Conservation (phyloP, 2,113 vertebrate species). For the Scophthalmus maximus region DNA sequence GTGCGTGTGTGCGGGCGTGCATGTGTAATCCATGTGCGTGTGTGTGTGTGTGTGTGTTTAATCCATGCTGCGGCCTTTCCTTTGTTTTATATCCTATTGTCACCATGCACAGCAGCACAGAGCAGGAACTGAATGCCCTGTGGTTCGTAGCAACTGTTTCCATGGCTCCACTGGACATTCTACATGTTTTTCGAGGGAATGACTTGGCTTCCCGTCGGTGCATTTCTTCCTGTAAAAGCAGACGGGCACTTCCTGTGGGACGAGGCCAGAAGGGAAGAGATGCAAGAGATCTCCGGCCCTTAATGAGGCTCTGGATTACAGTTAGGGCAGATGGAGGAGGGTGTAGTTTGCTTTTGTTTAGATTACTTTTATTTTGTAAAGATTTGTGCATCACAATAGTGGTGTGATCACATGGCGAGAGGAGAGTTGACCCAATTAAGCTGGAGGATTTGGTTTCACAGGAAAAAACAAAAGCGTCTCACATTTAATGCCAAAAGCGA, state of each 20-base stretch:
- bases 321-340: neutral
- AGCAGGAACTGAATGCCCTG: constrained; percentile 29
- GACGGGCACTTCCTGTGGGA: constrained; percentile 57
- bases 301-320: neutral
- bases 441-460: too few species aligned
- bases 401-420: too few species aligned
- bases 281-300: constrained; percentile 2
- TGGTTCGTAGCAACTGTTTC: constrained; percentile 52
- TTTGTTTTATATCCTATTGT: constrained; percentile 32
- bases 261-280: constrained; percentile 20
- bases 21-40: neutral
- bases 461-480: too few species aligned
- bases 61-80: neutral
- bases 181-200: constrained; percentile 12
- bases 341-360: neutral
- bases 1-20: neutral
- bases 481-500: too few species aligned
- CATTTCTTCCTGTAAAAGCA: constrained; percentile 66
- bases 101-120: constrained; percentile 4
- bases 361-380: constrained; percentile 16
- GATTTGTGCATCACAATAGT: too few species aligned
- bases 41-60: neutral
- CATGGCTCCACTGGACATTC: constrained; percentile 43
- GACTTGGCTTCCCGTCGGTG: constrained; percentile 44
- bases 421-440: too few species aligned